These are phyloP conservation scores for Mesorhabditis spiculigera DNA, from an alignment of 2,888 invertebrate genomes.

Conservation along the genomic window DNA sequence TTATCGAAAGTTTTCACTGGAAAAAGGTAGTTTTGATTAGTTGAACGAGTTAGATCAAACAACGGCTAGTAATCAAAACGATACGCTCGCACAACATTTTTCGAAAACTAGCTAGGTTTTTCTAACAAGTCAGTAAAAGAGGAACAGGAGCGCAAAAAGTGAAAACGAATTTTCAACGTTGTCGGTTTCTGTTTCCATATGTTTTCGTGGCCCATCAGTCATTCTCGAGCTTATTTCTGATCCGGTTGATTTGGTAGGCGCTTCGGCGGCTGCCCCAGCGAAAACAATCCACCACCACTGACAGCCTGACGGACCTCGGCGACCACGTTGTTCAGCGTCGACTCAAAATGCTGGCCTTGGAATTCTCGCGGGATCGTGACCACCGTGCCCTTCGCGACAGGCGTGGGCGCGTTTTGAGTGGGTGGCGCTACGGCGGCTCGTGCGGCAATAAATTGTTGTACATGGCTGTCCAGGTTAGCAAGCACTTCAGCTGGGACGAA, in stretches of 20 bases:
- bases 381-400: background rate
- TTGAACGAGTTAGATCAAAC: too few relatives aligned
- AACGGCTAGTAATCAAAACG: too few relatives aligned
- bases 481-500: conserved; percentile 80
- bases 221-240: background rate
- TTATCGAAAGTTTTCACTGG: too few relatives aligned
- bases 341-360: background rate
- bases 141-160: too few relatives aligned
- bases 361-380: background rate
- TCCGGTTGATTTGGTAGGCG: background rate
- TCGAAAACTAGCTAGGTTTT: too few relatives aligned
- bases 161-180: too few relatives aligned
- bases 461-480: conserved; percentile 7
- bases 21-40: too few relatives aligned
- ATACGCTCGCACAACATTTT: too few relatives aligned
- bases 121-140: too few relatives aligned
- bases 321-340: background rate
- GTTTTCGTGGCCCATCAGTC: too few relatives aligned
- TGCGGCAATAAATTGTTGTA: conserved; percentile 7
- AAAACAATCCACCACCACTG: background rate
- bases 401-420: background rate
- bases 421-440: background rate
- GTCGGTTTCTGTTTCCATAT: too few relatives aligned
- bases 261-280: conserved; percentile 5
- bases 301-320: background rate